Base-by-base conservation (phyloP, 2,888 invertebrate species). In the Erebia epiphron region DNA sequence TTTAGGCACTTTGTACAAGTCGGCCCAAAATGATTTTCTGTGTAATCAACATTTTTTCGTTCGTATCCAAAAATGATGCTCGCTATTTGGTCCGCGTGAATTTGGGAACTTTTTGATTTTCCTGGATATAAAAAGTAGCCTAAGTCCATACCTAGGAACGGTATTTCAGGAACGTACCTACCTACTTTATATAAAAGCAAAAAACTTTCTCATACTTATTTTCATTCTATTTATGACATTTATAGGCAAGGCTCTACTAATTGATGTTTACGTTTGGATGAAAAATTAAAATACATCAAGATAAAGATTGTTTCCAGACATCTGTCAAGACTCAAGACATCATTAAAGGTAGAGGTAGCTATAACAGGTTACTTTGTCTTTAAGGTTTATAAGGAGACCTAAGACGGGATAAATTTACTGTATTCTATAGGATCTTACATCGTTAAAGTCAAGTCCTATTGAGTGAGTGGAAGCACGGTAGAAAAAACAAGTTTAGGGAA, bases 401-500 rank as follows among this genome's bases (percentile, higher is more conserved):
- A 41, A 54, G 63, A 21, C 16, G 16, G 13, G 10, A 16, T 16
- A 10, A n/a, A 21, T 13, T 26, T 50, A 13, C 5, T 18, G n/a
- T 41, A 46, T 46, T 7, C 49, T 62, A 49, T 62, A 9, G 62
- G 8, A 18, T 46, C 46, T 46, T 21, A 49, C 16, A 18, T 43
- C 65, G 43, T 65, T 56, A 65, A 56, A 56, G 65, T 66, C 43
- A 66, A 66, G 56, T 43, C 14, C 21, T 54, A 13, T 21, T 46
- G 18, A 56, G 43, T 66, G 41, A 18, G 46, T 56, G 18, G 54
- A 43, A 56, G 21, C 43, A 57, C 56, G 14, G 54, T 56, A 9
- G 18, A 21, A 43, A 9, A 56, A 56, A 56, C 18, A 43, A 21
- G 21, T 56, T 46, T 1, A 43, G n/a, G 54, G 14, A 14, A 21